Conservation (phyloP, 2,888 invertebrate species). For the Mythimna lalbum region DNA sequence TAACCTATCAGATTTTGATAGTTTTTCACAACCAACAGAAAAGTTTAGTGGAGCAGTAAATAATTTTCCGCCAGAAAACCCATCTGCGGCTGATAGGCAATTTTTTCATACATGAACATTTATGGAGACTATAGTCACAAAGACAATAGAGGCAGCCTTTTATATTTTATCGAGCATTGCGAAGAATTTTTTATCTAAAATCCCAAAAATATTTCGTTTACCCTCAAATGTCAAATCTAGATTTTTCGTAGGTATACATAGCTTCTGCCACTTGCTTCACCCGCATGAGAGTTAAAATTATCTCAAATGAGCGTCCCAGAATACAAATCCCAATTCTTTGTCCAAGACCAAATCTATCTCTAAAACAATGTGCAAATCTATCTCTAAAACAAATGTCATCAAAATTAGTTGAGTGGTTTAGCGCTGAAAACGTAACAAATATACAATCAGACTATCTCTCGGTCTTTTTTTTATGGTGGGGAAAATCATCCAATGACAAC, state of each 20-base stretch:
- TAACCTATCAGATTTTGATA: background rate
- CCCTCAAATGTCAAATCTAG: background rate
- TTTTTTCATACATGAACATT: constrained; percentile 27
- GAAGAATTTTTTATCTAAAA: constrained; percentile 4
- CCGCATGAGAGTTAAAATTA: background rate
- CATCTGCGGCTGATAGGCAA: constrained; percentile 25
- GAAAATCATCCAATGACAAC: too few relatives aligned
- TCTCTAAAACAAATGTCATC: background rate
- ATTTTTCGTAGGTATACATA: background rate
- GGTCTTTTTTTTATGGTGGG: too few relatives aligned
- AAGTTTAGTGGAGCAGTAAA: constrained; percentile 17
- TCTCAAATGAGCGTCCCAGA: background rate
- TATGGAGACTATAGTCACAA: constrained; percentile 23
- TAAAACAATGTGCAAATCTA: too few relatives aligned
- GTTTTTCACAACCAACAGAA: constrained; percentile 3
- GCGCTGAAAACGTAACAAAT: background rate
- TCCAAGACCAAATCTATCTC: background rate
- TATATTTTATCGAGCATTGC: constrained; percentile 11
- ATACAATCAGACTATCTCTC: too few relatives aligned
- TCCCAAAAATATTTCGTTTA: background rate
- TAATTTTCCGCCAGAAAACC: constrained; percentile 31
- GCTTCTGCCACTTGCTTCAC: background rate
- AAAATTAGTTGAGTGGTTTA: background rate
- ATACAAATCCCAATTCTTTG: background rate
- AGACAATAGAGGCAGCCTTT: constrained; percentile 30